These are phyloP conservation scores for Panulirus ornatus DNA, from an alignment of 1,140 invertebrate species.

Conservation along the genomic window DNA sequence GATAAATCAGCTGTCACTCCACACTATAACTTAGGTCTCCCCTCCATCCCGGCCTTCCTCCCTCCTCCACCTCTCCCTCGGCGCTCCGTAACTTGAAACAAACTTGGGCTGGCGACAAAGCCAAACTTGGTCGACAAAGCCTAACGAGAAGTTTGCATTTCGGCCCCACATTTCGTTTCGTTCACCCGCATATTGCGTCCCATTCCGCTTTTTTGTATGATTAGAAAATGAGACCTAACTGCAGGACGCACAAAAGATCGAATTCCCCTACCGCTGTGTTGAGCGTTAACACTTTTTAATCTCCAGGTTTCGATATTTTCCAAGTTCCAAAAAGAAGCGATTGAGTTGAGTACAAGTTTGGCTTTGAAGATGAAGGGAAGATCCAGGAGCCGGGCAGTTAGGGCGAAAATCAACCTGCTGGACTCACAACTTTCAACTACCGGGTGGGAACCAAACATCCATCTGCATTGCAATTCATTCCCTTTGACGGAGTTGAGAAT, in stretches of 20 bases:
- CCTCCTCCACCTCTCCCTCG: conserved; percentile 10
- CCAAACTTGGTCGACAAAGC: conserved; percentile 63
- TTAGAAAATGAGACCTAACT: too few relatives aligned
- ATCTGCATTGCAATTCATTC: conserved; percentile 61
- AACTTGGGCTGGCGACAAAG: conserved; percentile 63
- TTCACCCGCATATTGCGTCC: conserved; percentile 38
- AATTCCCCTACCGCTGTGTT: not conserved
- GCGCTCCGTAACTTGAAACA: conserved; percentile 41
- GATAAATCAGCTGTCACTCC: conserved; percentile 8
- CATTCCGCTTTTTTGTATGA: not conserved
- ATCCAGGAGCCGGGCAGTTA: conserved; percentile 11
- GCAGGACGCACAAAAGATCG: not conserved
- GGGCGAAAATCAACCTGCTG: conserved; percentile 1
- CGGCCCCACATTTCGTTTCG: conserved; percentile 56
- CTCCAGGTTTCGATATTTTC: conserved; percentile 59
- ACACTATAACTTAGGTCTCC: not conserved
- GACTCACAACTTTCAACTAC: not conserved
- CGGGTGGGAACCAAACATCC: conserved; percentile 13
- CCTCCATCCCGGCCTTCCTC: not conserved
- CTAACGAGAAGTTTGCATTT: conserved; percentile 69
- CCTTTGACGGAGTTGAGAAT: conserved; percentile 63
- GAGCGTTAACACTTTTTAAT: conserved; percentile 68
- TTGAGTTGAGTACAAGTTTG: conserved; percentile 69
- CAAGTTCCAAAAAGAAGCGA: conserved; percentile 66
- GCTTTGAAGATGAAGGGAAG: conserved; percentile 67